phyloP scores from a whole-genome alignment of 2,113 vertebrate species.

The Cheilinus undulatus region DNA sequence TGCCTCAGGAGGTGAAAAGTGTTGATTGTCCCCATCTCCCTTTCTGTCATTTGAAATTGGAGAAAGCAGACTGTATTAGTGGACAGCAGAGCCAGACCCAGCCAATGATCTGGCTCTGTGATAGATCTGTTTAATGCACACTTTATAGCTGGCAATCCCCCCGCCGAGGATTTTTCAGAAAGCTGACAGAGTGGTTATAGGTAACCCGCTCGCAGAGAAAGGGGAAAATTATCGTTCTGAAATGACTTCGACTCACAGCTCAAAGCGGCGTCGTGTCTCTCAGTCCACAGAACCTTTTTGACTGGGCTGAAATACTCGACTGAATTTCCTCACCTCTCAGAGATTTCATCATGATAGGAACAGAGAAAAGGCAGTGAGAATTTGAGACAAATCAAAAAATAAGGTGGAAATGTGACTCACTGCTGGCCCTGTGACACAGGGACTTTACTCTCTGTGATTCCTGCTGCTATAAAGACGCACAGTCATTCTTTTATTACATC shows the following conservation, averaged over 20 bases:
- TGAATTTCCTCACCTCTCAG: conserved; percentile 57
- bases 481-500: not conserved
- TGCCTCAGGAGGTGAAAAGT: conserved; percentile 44
- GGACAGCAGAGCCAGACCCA: conserved; percentile 62
- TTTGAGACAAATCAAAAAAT: conserved; percentile 48
- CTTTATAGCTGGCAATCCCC: conserved; percentile 72
- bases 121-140: conserved; percentile 75
- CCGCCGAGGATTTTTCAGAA: conserved; percentile 61
- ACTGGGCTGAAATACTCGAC: conserved; percentile 43
- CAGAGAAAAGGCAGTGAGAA: conserved; percentile 19
- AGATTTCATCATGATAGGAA: conserved; percentile 55
- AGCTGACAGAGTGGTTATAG: conserved; percentile 73
- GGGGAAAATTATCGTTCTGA: conserved; percentile 63
- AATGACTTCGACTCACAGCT: conserved; percentile 67
- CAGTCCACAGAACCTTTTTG: conserved; percentile 48
- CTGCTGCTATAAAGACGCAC: conserved; percentile 17
- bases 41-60: conserved; percentile 74
- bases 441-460: conserved; percentile 33
- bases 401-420: conserved; percentile 32
- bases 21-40: conserved; percentile 65
- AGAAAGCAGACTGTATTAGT: conserved; percentile 70
- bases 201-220: conserved; percentile 61
- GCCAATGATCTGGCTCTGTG: conserved; percentile 59
- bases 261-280: conserved; percentile 45
- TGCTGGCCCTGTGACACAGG: conserved; percentile 14